Evolutionary conservation across 2,113 vertebrate genomes (phyloP).

Genomic region (Varanus salvator): DNA sequence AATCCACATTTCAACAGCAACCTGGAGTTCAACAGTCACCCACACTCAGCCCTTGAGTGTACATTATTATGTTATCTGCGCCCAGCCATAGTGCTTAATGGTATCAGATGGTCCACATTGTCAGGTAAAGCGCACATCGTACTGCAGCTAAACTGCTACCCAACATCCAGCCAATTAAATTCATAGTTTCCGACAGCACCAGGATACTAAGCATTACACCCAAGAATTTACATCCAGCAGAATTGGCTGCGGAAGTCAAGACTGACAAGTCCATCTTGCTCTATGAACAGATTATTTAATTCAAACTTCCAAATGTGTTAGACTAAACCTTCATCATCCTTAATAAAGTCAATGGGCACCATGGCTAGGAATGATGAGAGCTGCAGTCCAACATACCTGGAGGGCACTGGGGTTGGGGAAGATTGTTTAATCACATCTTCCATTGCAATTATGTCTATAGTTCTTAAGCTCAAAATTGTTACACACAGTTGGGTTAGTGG

Average conservation of each 20-base stretch:
- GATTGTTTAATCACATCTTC: not conserved
- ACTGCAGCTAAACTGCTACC: not conserved
- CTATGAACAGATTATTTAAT: too few species aligned
- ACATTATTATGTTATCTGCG: too few species aligned
- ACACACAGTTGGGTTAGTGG: not conserved
- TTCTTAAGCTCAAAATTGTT: not conserved
- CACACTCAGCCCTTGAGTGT: too few species aligned
- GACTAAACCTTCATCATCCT: too few species aligned
- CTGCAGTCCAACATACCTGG: too few species aligned
- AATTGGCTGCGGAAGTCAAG: not conserved
- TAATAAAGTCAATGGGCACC: too few species aligned
- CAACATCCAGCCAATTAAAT: not conserved
- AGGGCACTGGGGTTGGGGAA: too few species aligned
- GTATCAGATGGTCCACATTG: not conserved
- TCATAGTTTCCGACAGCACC: not conserved
- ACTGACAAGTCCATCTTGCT: not conserved
- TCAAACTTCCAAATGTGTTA: too few species aligned
- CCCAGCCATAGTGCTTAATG: too few species aligned
- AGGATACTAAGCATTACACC: not conserved
- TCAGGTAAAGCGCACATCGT: not conserved
- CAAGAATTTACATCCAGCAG: not conserved
- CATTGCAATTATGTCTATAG: not conserved
- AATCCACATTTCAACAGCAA: too few species aligned
- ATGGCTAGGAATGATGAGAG: too few species aligned
- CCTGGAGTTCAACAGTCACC: too few species aligned